Base-by-base conservation (phyloP, 2,797 vertebrate species). In the Sebastes wilsoni region DNA sequence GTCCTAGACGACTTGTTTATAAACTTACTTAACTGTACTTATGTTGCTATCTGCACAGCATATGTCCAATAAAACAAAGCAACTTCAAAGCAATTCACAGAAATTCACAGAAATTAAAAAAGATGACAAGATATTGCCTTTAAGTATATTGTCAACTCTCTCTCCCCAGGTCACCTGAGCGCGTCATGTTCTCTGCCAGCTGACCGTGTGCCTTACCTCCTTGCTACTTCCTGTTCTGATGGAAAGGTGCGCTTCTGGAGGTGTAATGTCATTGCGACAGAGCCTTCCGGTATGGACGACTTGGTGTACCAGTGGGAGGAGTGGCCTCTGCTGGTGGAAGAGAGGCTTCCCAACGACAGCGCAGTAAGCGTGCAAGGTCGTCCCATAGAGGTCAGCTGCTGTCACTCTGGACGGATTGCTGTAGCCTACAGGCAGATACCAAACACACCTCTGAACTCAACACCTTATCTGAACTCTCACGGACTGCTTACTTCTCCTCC, bases 191-290 rank as follows among this genome's bases (percentile, higher is more conserved):
- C 99, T 89, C 97, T 99, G 92, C 98, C 98, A 52, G 95, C 96
- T 11, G 97, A 96, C 65, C 96, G 93, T 80, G 97, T 98, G 56
- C 99, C 99, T 20, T 99, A 99, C 89, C 97, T 99, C 83, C 93
- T 99, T 66, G 98, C 97, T 84, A 98, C 98, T 72, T 97, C 97
- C 38, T 99, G 98, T 83, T 98, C 99, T 25, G 99, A 99, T 94
- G 96, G 96, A 59, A 98, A 96, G 81, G 96, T 99, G 84, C 96
- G 98, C 66, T 99, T 99, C 94, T 99, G 98, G 98, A 96, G 95
- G 82, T 99, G 99, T 88, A 95, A 92, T 56, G 93, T 92, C 38
- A 52, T 91, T 30, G 84, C 84, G 10, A 42, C 81, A 27, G 94
- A 95, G 22, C 55, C 91, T 3, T 86, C 82, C 6, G 71, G 76